Evolutionary conservation across 2,888 invertebrate genomes (phyloP).

Genomic region (Andricus quercusramuli): DNA sequence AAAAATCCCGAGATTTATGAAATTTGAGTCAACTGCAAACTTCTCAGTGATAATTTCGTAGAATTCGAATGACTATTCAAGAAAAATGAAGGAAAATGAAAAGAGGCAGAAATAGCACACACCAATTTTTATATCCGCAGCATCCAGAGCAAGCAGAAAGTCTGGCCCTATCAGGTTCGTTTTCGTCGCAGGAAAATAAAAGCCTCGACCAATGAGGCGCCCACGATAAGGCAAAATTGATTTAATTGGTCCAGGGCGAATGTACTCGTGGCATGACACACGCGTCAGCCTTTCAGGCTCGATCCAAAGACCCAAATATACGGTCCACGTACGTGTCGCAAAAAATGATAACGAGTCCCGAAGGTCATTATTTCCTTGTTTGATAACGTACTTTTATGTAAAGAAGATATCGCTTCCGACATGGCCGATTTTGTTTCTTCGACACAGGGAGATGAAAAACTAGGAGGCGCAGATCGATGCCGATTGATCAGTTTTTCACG

Average conservation of each 20-base stretch:
- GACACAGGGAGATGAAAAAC: neutral
- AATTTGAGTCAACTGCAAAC: neutral
- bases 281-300: neutral
- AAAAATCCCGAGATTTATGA: neutral
- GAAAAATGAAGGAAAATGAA: neutral
- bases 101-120: neutral
- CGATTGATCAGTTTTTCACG: too few relatives aligned
- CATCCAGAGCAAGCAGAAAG: neutral
- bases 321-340: conserved; percentile 5
- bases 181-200: neutral
- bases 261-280: conserved; percentile 2
- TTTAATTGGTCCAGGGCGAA: neutral
- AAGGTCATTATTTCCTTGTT: neutral
- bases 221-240: neutral
- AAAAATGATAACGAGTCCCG: neutral
- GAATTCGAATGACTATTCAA: neutral
- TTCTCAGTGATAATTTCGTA: neutral
- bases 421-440: neutral
- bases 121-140: neutral
- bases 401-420: neutral
- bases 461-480: too few relatives aligned
- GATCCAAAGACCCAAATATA: neutral
- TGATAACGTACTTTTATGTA: neutral
- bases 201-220: neutral
- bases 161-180: neutral